phyloP scores from a whole-genome alignment of 2,113 vertebrate genomes.

The Nesospiza acunhae region DNA sequence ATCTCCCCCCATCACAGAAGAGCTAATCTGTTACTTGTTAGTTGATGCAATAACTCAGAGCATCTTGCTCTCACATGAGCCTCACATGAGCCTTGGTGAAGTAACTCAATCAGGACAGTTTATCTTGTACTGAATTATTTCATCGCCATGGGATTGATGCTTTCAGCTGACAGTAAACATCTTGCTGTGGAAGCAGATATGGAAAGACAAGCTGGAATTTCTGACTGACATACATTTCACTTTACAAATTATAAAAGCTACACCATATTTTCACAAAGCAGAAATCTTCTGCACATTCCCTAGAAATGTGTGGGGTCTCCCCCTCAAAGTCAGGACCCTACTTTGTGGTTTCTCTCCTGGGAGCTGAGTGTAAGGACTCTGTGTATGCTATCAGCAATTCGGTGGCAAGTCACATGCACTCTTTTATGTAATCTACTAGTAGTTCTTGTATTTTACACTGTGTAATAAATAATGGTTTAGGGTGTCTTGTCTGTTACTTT shows the following conservation, averaged over 20 bases:
- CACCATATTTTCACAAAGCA: background rate
- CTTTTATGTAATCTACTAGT: background rate
- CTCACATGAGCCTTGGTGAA: background rate
- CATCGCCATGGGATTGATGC: background rate
- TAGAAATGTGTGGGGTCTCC: background rate
- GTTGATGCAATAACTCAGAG: background rate
- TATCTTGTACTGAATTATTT: background rate
- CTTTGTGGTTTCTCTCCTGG: background rate
- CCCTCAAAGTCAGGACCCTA: background rate
- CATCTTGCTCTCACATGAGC: background rate
- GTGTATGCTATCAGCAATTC: accelerated
- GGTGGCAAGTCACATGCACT: background rate
- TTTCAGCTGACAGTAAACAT: background rate
- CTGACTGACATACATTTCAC: background rate
- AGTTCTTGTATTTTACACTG: background rate
- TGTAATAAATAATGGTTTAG: background rate
- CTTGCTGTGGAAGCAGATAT: background rate
- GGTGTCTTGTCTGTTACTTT: background rate
- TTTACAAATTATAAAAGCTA: background rate
- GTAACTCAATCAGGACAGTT: background rate
- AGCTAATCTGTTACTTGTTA: background rate
- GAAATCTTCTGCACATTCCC: background rate
- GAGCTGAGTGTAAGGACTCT: background rate
- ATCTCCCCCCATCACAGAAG: background rate
- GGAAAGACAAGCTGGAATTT: background rate